Evolutionary conservation across 2,113 vertebrate genomes (phyloP), one percentile per base, ranked within the genome.

Genomic region (Oophaga pumilio): DNA sequence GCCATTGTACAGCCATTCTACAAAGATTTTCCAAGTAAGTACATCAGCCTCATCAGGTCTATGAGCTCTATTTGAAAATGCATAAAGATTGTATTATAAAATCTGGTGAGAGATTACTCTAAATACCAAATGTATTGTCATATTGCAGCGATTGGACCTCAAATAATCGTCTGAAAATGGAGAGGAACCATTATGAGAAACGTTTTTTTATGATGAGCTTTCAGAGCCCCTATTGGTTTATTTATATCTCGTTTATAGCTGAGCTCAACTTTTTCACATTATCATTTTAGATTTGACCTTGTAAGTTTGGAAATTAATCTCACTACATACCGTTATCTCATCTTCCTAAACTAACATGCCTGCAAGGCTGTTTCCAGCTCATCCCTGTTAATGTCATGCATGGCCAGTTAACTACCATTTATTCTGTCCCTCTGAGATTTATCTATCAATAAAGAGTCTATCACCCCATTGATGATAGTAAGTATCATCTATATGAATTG

Each of bases 361-460:
- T 90, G 83, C 85, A 86, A 91, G 92, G 91, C 87, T 89, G 66
- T 90, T 91, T 89, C 90, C 89, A 90, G 89, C 91, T 93, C 93
- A 93, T 93, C 93, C 90, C 93, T 91, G 89, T 88, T 93, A 93
- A 94, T 93, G 93, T 94, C 93, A 95, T 93, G 94, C 94, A 92
- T 95, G 94, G 92, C 90, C 92, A 93, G 93, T 92, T 92, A 92
- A 92, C 89, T 91, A 91, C 92, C 91, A 94, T 95, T 93, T 94
- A 93, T 93, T 93, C 91, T 91, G 93, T 94, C 94, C 92, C 92
- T 93, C 88, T 85, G 90, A 94, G 93, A 95, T 95, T 95, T 95
- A 95, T 94, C 94, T 91, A 93, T 92, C 94, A 94, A 94, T 94
- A 94, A 94, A 94, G 90, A 90, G 2, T 77, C 93, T 93, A 94